These are phyloP conservation scores for Upupa epops DNA, from an alignment of 2,113 vertebrate species.

Conservation along the genomic window DNA sequence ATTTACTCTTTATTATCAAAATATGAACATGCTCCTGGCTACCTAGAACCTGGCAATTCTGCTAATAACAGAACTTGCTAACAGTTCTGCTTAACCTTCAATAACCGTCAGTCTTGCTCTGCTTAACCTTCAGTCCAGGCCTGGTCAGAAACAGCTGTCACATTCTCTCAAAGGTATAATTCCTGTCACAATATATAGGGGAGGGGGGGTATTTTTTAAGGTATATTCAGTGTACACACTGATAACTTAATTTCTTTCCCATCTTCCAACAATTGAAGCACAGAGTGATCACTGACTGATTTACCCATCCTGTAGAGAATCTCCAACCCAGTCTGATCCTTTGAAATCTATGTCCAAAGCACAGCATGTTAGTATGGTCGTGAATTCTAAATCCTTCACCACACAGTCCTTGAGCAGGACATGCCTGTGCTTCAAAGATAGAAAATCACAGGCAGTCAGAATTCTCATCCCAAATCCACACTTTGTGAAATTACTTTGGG, in stretches of 20 bases:
- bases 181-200: background rate
- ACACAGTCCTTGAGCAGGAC: background rate
- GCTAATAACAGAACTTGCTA: background rate
- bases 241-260: background rate
- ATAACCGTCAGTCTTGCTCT: background rate
- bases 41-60: background rate
- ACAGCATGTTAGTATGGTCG: background rate
- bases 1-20: slow-evolving; percentile 16
- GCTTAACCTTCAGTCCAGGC: background rate
- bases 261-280: background rate
- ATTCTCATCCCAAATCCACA: background rate
- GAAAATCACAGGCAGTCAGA: background rate
- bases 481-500: background rate
- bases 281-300: background rate
- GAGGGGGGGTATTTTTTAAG: background rate
- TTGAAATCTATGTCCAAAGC: background rate
- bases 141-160: background rate
- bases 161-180: background rate
- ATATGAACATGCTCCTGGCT: background rate
- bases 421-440: background rate
- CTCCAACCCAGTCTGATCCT: background rate
- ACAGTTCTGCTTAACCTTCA: too few species aligned
- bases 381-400: background rate
- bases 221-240: background rate
- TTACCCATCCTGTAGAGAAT: background rate